Conservation (phyloP, 1,140 invertebrate species). For the Drosophila ficusphila region DNA sequence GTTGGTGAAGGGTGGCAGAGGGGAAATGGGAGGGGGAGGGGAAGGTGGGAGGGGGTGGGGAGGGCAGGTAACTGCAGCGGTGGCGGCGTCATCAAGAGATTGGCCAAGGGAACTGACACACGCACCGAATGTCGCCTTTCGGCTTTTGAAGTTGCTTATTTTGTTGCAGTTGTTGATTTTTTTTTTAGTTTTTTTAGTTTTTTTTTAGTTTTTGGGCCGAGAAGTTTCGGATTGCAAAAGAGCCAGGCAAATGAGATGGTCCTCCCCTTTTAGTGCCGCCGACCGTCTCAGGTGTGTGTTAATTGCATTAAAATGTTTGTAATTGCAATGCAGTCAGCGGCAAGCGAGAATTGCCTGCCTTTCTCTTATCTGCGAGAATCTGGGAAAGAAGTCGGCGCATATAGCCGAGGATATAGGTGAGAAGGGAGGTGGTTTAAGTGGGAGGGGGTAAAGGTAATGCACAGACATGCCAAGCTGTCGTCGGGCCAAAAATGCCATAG, state of each 20-base stretch:
- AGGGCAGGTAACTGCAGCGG: slow-evolving; percentile 24
- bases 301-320: slow-evolving; percentile 83
- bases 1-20: slow-evolving; percentile 20
- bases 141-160: slow-evolving; percentile 68
- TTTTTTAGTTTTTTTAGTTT: too few species aligned
- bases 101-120: slow-evolving; percentile 60
- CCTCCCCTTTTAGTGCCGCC: neutral
- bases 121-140: slow-evolving; percentile 71
- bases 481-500: slow-evolving; percentile 71
- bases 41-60: neutral
- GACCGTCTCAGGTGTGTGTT: slow-evolving; percentile 47
- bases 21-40: neutral
- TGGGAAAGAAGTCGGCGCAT: slow-evolving; percentile 8
- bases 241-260: slow-evolving; percentile 69
- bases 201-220: slow-evolving; percentile 19
- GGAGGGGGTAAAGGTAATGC: too few species aligned
- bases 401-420: too few species aligned
- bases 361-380: slow-evolving; percentile 40
- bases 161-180: slow-evolving; percentile 7
- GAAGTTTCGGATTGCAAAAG: slow-evolving; percentile 49
- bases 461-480: slow-evolving; percentile 59
- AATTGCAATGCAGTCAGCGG: slow-evolving; percentile 72
- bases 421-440: neutral
- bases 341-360: too few species aligned
- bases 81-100: slow-evolving; percentile 52